Percentiles rank a stretch among this genome's conserved stretches.
Evolutionary conservation across 2,797 vertebrate species (phyloP).

Genomic region (Phaenicophaeus curvirostris): DNA sequence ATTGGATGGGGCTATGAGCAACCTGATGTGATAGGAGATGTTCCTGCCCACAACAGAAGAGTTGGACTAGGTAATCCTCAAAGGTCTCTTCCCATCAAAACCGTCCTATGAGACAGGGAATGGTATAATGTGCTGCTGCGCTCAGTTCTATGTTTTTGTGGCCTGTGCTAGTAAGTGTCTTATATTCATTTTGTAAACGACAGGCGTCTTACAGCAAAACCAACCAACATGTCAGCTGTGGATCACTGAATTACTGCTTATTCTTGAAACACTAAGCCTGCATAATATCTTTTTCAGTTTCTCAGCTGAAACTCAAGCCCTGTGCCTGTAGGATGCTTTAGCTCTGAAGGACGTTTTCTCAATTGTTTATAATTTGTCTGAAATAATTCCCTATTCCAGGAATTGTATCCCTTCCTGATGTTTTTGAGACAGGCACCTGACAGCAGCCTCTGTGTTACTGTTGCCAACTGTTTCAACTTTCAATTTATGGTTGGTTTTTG

Average conservation of each 20-base stretch:
- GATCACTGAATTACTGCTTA: not conserved
- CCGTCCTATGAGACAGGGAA: not conserved
- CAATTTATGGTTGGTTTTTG: not conserved
- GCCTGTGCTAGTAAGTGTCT: not conserved
- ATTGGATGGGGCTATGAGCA: not conserved
- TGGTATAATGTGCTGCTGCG: not conserved
- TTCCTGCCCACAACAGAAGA: not conserved
- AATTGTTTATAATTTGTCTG: not conserved
- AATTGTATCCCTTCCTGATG: not conserved
- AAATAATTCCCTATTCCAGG: not conserved
- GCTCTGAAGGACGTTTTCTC: not conserved
- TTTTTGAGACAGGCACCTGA: not conserved
- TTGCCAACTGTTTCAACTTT: not conserved
- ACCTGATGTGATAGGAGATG: not conserved
- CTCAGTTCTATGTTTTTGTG: not conserved
- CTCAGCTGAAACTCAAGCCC: not conserved
- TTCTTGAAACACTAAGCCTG: not conserved
- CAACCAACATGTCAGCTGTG: not conserved
- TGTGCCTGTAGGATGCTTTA: not conserved
- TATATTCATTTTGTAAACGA: not conserved
- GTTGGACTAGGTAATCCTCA: not conserved
- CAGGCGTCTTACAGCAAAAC: not conserved
- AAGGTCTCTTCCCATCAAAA: not conserved
- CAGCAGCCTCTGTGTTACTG: not conserved
- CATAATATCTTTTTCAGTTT: not conserved